A percentile compares a stretch with the other conserved stretches of the same genome.
Evolutionary conservation across 2,888 invertebrate genomes (phyloP).

Genomic region (Spodoptera exigua): DNA sequence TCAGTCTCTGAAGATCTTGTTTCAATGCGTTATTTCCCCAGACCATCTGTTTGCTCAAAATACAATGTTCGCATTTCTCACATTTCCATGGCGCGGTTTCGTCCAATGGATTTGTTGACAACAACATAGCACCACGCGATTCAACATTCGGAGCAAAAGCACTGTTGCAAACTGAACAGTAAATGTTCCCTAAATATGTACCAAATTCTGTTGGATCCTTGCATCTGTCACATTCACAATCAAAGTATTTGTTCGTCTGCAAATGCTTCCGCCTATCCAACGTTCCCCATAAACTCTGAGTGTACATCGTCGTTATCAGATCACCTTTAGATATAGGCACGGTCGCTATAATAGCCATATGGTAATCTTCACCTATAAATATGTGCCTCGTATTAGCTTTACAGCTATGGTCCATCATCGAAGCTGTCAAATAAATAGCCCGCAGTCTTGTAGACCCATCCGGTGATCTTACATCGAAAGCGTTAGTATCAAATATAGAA

Average conservation of each 20-base stretch:
- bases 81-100: conserved; percentile 91
- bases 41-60: conserved; percentile 89
- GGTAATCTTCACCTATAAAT: conserved; percentile 89
- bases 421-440: conserved; percentile 91
- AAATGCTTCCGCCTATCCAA: conserved; percentile 90
- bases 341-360: conserved; percentile 91
- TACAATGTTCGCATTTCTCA: conserved; percentile 89
- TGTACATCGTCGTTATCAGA: conserved; percentile 91
- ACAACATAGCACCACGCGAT: conserved; percentile 82
- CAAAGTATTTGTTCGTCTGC: conserved; percentile 91
- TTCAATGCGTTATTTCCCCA: conserved; percentile 90
- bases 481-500: conserved; percentile 92
- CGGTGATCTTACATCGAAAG: conserved; percentile 91
- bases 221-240: conserved; percentile 91
- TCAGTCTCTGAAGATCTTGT: conserved; percentile 88
- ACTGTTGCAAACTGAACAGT: conserved; percentile 90
- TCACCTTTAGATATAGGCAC: conserved; percentile 91
- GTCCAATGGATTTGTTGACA: conserved; percentile 90
- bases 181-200: conserved; percentile 90
- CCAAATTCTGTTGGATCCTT: conserved; percentile 92
- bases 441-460: conserved; percentile 87
- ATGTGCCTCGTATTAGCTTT: conserved; percentile 92
- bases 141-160: conserved; percentile 68
- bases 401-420: conserved; percentile 93
- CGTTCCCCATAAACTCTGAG: conserved; percentile 92